Percentiles rank a stretch among this genome's conserved stretches.
Conservation (phyloP, 2,113 vertebrate genomes). For the Lanius collurio region DNA sequence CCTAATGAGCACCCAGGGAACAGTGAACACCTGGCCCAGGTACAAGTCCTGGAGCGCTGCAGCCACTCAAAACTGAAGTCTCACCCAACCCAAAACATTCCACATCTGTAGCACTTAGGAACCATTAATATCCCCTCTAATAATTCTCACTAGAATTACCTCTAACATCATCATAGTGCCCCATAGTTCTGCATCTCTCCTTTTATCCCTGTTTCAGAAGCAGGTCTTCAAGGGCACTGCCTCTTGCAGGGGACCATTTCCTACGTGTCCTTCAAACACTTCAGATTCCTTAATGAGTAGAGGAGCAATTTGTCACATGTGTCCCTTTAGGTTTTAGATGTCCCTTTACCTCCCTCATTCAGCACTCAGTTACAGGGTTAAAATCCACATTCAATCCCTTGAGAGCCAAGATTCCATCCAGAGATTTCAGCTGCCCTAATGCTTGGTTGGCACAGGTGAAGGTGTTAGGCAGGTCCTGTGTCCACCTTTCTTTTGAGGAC, state of each 20-base stretch:
- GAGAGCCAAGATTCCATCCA: neutral
- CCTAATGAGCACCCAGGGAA: neutral
- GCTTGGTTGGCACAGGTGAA: neutral
- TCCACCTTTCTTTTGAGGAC: neutral
- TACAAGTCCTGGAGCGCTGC: neutral
- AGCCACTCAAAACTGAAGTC: neutral
- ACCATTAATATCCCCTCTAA: neutral
- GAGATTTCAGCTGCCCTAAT: neutral
- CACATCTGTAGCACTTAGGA: neutral
- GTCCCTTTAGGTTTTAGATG: neutral
- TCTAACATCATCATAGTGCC: neutral
- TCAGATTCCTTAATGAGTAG: neutral
- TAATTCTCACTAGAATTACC: neutral
- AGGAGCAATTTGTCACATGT: neutral
- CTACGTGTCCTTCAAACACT: neutral
- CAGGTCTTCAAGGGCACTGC: neutral
- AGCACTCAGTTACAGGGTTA: neutral
- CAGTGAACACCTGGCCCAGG: neutral
- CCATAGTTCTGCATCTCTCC: neutral
- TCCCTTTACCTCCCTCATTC: neutral
- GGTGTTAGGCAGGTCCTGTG: neutral
- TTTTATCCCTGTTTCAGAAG: neutral
- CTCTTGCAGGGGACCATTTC: neutral
- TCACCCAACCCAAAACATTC: neutral
- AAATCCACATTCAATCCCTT: neutral